These are phyloP conservation scores for Sarcophaga peregrina DNA, from an alignment of 1,140 invertebrate genomes.

Conservation along the genomic window DNA sequence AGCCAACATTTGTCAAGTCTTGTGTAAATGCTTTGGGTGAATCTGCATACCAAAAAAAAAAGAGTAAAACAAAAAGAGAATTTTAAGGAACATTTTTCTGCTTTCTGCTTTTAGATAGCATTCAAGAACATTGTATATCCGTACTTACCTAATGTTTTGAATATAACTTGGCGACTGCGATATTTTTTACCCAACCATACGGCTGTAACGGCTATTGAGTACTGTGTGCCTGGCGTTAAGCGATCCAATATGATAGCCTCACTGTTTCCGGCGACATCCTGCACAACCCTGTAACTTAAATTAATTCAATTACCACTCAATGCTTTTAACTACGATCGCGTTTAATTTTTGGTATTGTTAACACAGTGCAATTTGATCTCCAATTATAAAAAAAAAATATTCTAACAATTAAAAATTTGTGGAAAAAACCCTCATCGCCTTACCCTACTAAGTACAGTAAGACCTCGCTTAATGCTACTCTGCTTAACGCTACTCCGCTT, in stretches of 20 bases:
- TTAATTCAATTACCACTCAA: conserved; percentile 67
- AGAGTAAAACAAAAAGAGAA: not conserved
- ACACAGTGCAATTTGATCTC: too few species aligned
- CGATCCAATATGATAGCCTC: conserved; percentile 83
- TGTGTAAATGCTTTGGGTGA: conserved; percentile 6
- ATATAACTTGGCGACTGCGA: conserved; percentile 84
- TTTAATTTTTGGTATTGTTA: too few species aligned
- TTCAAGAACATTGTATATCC: not conserved
- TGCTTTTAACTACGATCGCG: conserved; percentile 57
- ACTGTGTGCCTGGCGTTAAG: conserved; percentile 85
- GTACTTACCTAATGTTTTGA: conserved; percentile 83
- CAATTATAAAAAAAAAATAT: too few species aligned
- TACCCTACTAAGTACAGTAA: too few species aligned
- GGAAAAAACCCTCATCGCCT: too few species aligned
- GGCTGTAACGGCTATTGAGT: conserved; percentile 84
- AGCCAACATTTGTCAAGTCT: conserved; percentile 1
- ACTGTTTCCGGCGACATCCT: conserved; percentile 85
- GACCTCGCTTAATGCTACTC: too few species aligned
- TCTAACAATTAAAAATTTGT: too few species aligned
- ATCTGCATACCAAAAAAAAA: conserved; percentile 26
- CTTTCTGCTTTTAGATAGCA: too few species aligned
- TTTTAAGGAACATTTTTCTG: too few species aligned
- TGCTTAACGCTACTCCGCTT: too few species aligned
- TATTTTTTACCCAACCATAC: conserved; percentile 81
- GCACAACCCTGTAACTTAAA: conserved; percentile 88